These are phyloP conservation scores for Aleiodes leptofemur DNA, from an alignment of 2,888 invertebrate genomes.

Conservation along the genomic window DNA sequence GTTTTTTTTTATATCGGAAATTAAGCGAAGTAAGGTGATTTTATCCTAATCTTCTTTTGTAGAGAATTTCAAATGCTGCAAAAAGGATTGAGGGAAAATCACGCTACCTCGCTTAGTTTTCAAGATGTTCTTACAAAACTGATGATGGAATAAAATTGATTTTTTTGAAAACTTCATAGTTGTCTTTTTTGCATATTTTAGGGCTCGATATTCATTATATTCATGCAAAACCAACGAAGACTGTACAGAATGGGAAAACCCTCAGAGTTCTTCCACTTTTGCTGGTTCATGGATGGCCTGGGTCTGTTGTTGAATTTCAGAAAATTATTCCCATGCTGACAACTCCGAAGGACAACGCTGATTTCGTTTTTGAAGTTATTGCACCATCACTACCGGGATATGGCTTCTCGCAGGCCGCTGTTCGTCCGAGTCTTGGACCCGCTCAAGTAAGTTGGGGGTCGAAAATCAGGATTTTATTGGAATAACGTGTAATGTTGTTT, in stretches of 20 bases:
- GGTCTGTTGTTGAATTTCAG: conserved; percentile 88
- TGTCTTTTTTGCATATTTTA: conserved; percentile 41
- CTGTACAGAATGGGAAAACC: conserved; percentile 67
- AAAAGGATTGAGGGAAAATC: no score
- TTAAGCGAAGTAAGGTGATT: no score
- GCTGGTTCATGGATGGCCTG: conserved; percentile 91
- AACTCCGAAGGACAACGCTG: conserved; percentile 75
- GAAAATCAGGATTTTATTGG: no score
- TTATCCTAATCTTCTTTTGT: no score
- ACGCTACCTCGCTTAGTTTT: no score
- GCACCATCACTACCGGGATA: conserved; percentile 84
- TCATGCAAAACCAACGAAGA: conserved; percentile 79
- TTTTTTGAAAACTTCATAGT: no score
- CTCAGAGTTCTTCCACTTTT: conserved; percentile 81
- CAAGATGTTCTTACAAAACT: no score
- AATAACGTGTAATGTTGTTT: no score
- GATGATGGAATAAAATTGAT: no score
- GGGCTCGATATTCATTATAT: conserved; percentile 86
- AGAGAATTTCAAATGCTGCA: no score
- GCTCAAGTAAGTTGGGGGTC: conserved; percentile 59
- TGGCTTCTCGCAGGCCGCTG: conserved; percentile 81
- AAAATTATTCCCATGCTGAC: conserved; percentile 83
- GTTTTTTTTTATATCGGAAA: no score
- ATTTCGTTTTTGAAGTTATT: conserved; percentile 83
- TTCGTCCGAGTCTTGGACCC: conserved; percentile 74